Base-by-base conservation (phyloP, 1,140 invertebrate species). In the Dryas iulia region DNA sequence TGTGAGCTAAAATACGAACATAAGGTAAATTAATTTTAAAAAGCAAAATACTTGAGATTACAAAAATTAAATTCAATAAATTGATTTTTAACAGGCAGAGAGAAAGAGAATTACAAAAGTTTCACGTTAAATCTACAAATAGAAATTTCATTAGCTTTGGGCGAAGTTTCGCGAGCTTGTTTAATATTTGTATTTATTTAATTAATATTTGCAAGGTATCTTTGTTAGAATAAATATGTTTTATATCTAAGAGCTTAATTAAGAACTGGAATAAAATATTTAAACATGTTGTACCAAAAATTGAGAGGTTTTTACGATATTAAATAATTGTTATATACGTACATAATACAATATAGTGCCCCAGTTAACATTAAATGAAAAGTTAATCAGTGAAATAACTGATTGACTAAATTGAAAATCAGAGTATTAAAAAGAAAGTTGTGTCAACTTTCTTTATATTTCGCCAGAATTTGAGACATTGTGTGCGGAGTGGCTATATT, bases 71-170 rank as follows among this genome's bases (percentile, higher is more conserved):
- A 18, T 18, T 47, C 39, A 47, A 18, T 7, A 21, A 47, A 47
- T 47, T 18, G 39, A 47, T 47, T 47, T 47, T 10, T 10, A 21
- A 21, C 14, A 47, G 18, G 14, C 18, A 47, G 21, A 47, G 39
- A 47, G 39, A 47, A 47, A 47, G 39, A 47, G 21, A 47, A 47
- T 47, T 47, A 21, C 39, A 47, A 21, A 47, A 47, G 39, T 47
- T 47, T 47, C 8, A 47, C 39, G 8, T 47, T 47, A 47, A 47
- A 47, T 47, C 14, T 47, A 21, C 39, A 47, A 47, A 47, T 47
- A 14, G 35, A 39, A 39, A 47, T 47, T 47, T 47, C 39, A 47
- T 47, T 47, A 47, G 39, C 39, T 47, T 47, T n/a, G 18, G 39
- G 39, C 39, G 7, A 18, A 47, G 14, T 47, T 47, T 35, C 33